These are phyloP conservation scores for Nemapogon koenigi DNA, from an alignment of 2,888 invertebrate genomes.

Conservation along the genomic window DNA sequence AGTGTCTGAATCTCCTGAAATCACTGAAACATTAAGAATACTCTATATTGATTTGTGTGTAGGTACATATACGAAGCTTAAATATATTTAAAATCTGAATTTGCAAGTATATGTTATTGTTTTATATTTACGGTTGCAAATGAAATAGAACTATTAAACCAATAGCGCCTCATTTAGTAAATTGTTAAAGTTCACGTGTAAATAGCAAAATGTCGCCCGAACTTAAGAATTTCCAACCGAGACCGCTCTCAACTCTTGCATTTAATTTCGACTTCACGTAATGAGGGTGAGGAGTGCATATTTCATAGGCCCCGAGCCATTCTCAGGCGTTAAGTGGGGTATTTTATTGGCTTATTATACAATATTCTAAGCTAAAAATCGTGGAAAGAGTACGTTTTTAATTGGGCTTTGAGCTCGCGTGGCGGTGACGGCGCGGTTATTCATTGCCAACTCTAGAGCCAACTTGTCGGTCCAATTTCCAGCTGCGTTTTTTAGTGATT, in stretches of 20 bases:
- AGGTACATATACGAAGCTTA: too few relatives aligned
- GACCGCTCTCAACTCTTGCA: conserved; percentile 30
- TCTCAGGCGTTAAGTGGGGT: conserved; percentile 58
- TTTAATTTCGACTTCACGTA: conserved; percentile 51
- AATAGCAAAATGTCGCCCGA: conserved; percentile 1
- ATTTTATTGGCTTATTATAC: conserved; percentile 65
- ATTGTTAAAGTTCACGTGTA: conserved; percentile 1
- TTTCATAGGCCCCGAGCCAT: conserved; percentile 47
- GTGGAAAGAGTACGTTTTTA: conserved; percentile 64
- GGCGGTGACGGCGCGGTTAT: conserved; percentile 59
- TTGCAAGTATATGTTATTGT: too few relatives aligned
- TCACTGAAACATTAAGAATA: too few relatives aligned
- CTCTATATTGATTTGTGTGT: too few relatives aligned
- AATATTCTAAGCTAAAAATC: conserved; percentile 65
- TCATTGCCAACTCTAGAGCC: conserved; percentile 56
- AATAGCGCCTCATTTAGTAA: too few relatives aligned
- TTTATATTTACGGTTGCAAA: too few relatives aligned
- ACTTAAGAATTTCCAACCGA: conserved; percentile 7
- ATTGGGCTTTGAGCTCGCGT: conserved; percentile 59
- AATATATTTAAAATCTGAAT: too few relatives aligned
- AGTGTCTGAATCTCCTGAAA: too few relatives aligned
- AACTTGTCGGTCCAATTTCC: conserved; percentile 35
- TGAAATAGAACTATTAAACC: too few relatives aligned
- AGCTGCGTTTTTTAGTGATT: too few relatives aligned
- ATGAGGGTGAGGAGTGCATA: conserved; percentile 59